A percentile compares a stretch with the other conserved stretches of the same genome.
Evolutionary conservation across 2,113 vertebrate genomes (phyloP).

Genomic region (Podarcis cretensis): DNA sequence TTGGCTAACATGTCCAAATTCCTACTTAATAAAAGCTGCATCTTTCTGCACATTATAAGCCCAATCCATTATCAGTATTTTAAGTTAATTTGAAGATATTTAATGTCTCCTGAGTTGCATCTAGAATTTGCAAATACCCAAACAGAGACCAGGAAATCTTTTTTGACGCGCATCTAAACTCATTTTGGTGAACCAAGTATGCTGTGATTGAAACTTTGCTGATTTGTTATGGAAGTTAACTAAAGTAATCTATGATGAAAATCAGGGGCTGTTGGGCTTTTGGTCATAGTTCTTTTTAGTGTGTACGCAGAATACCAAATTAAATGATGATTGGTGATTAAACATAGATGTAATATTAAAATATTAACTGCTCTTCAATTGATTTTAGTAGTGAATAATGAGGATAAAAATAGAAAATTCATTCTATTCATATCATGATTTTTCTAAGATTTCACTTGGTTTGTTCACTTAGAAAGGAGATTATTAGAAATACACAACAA

Average conservation of each 20-base stretch:
- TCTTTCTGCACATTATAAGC: too few relatives aligned
- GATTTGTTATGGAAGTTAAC: neutral
- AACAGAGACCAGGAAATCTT: too few relatives aligned
- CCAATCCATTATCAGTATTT: too few relatives aligned
- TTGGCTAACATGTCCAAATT: too few relatives aligned
- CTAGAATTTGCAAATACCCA: too few relatives aligned
- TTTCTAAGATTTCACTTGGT: neutral
- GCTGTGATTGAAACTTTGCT: neutral
- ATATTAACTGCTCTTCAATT: neutral
- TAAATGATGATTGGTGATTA: conserved; percentile 13
- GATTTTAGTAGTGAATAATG: neutral
- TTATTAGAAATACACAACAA: neutral
- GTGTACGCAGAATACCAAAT: neutral
- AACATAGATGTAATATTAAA: neutral
- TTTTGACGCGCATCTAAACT: neutral
- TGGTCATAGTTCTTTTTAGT: neutral
- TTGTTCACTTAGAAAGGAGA: neutral
- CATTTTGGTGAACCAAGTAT: neutral
- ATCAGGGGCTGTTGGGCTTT: neutral
- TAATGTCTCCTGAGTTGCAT: too few relatives aligned
- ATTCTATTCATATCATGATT: neutral
- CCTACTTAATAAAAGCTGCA: too few relatives aligned
- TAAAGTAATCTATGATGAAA: neutral
- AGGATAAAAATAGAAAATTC: neutral
- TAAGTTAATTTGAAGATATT: too few relatives aligned